These are phyloP conservation scores for Tupaia tana DNA, from an alignment of 2,113 vertebrate species.

Conservation along the genomic window DNA sequence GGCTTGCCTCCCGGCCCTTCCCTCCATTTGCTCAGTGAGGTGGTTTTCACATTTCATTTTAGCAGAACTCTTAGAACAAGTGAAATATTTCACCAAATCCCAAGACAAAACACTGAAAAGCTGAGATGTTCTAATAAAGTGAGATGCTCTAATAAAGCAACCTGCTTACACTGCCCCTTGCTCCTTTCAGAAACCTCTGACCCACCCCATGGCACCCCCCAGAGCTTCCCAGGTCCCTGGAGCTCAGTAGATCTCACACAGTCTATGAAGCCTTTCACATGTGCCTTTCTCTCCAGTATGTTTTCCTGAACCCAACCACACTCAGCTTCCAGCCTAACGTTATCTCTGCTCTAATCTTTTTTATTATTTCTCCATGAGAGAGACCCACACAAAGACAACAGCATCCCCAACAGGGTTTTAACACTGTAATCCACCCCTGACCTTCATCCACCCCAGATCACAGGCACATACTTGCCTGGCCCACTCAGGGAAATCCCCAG, in stretches of 20 bases:
- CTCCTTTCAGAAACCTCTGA: background rate
- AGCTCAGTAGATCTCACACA: background rate
- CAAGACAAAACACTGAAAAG: background rate
- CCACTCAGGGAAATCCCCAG: too few relatives aligned
- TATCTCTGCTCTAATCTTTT: background rate
- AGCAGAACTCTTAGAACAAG: background rate
- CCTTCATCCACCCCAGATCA: too few relatives aligned
- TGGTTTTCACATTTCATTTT: background rate
- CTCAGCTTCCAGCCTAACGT: background rate
- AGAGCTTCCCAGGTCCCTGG: background rate
- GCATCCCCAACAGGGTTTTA: too few relatives aligned
- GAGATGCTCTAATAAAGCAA: too few relatives aligned
- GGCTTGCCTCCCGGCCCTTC: background rate
- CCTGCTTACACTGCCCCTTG: background rate
- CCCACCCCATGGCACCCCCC: fast-evolving
- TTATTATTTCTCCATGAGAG: too few relatives aligned
- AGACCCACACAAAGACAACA: too few relatives aligned
- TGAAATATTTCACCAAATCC: background rate
- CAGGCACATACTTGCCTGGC: too few relatives aligned
- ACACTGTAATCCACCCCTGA: too few relatives aligned
- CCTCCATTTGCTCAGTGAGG: background rate
- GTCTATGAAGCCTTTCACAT: too few relatives aligned
- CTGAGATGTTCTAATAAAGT: background rate
- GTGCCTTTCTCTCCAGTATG: background rate
- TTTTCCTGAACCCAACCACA: background rate